A percentile compares a stretch with the other conserved stretches of the same genome.
These are phyloP conservation scores for Kryptolebias marmoratus DNA, from an alignment of 2,113 vertebrate genomes.

Conservation along the genomic window DNA sequence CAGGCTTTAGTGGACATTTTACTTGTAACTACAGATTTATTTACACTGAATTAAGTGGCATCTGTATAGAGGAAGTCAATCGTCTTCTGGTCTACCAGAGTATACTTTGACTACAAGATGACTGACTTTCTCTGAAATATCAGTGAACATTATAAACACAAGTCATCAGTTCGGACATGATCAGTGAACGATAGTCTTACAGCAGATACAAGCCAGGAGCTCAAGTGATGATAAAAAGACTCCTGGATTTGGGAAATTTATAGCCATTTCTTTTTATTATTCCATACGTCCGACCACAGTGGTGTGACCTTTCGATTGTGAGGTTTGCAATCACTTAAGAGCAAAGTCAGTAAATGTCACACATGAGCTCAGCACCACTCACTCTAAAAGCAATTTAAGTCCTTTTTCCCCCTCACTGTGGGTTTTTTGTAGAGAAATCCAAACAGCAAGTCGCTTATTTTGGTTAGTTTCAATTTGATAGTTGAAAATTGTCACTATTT, in stretches of 20 bases:
- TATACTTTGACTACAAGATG: no score
- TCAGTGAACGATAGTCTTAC: conserved; percentile 25
- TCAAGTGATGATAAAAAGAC: no score
- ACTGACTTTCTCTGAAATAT: neutral
- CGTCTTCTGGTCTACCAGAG: no score
- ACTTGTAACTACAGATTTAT: conserved; percentile 32
- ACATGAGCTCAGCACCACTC: conserved; percentile 41
- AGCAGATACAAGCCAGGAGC: no score
- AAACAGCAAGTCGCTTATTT: neutral
- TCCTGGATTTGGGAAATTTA: no score
- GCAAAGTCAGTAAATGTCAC: conserved; percentile 45
- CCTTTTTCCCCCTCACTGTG: neutral
- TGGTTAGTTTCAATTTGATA: conserved; percentile 1
- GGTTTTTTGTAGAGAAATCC: conserved; percentile 20
- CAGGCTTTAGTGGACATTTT: neutral
- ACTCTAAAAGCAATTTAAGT: conserved; percentile 49
- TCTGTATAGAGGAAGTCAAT: neutral
- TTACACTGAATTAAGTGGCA: conserved; percentile 36
- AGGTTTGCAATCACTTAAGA: conserved; percentile 44
- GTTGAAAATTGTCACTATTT: neutral
- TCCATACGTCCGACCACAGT: neutral
- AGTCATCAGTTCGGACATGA: conserved; percentile 9
- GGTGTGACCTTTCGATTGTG: conserved; percentile 29
- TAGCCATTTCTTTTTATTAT: no score
- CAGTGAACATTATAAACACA: conserved; percentile 23